Percentiles rank a stretch among this genome's conserved stretches.
phyloP scores from a whole-genome alignment of 2,113 vertebrate species.

The Syngnathus floridae region DNA sequence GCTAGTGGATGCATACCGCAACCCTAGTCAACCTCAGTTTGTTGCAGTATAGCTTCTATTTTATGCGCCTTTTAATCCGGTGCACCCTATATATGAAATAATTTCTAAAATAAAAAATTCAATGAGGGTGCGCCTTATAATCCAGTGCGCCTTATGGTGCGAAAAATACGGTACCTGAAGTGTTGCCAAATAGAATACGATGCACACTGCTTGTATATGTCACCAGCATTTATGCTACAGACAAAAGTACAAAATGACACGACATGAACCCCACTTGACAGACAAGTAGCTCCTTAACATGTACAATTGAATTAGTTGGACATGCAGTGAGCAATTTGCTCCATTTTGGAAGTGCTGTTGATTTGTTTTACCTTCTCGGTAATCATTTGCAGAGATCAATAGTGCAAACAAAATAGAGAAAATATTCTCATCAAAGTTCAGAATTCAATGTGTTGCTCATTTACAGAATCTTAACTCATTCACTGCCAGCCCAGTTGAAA shows the following conservation, averaged over 20 bases:
- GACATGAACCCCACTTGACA: not conserved
- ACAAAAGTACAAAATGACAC: not conserved
- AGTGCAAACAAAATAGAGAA: slow-evolving; percentile 25
- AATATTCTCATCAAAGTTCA: not conserved
- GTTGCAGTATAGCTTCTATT: no score
- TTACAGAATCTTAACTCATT: not conserved
- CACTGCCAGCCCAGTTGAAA: no score
- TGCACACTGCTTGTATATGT: not conserved
- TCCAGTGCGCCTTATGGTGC: no score
- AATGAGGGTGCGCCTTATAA: no score
- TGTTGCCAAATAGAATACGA: no score
- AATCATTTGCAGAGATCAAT: slow-evolving; percentile 56
- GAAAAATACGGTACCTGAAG: no score
- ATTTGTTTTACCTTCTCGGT: slow-evolving; percentile 7
- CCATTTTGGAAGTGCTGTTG: not conserved
- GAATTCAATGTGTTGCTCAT: not conserved
- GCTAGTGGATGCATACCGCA: no score
- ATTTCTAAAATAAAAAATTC: no score
- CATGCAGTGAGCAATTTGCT: slow-evolving; percentile 37
- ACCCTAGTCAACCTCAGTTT: no score
- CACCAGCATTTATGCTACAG: not conserved
- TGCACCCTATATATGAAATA: no score
- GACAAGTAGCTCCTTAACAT: not conserved
- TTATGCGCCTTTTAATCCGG: no score
- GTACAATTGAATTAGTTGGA: no score